A percentile compares a stretch with the other conserved stretches of the same genome.
Conservation (phyloP, 2,797 vertebrate species). For the Borostomias antarcticus region DNA sequence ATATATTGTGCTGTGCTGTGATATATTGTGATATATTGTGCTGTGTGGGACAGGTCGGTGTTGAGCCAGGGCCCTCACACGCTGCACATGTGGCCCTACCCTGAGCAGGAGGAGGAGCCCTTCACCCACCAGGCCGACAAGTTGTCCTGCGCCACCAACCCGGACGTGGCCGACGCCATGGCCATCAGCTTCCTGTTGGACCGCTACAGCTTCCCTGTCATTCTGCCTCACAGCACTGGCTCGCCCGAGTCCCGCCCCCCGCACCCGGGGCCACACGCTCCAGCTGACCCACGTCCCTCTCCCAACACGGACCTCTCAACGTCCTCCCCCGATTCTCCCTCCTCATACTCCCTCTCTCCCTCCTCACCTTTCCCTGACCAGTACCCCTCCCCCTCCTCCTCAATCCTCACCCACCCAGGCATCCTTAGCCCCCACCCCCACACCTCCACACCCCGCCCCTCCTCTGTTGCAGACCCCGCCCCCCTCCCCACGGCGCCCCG, state of each 20-base stretch:
- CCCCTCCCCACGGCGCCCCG: background rate
- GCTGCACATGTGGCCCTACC: constrained; percentile 79
- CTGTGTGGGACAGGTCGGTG: constrained; percentile 62
- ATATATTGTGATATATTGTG: too few species aligned
- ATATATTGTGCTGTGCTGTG: too few species aligned
- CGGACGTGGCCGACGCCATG: constrained; percentile 71
- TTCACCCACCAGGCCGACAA: constrained; percentile 78
- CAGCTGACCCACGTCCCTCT: constrained; percentile 53
- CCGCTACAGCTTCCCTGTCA: constrained; percentile 77
- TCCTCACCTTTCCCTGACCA: background rate
- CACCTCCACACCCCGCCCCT: background rate
- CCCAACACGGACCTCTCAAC: constrained; percentile 12
- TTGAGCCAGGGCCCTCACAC: constrained; percentile 76
- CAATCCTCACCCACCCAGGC: background rate
- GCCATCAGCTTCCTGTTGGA: constrained; percentile 79
- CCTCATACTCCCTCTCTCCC: background rate
- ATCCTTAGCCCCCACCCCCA: background rate
- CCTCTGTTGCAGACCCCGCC: background rate
- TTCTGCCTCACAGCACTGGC: constrained; percentile 65
- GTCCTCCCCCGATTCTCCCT: constrained; percentile 11
- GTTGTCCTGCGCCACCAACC: constrained; percentile 77
- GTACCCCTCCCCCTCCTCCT: background rate
- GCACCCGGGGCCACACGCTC: constrained; percentile 22
- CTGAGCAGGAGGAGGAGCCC: constrained; percentile 66
- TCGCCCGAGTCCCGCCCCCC: constrained; percentile 12